phyloP scores from a whole-genome alignment of 2,113 vertebrate species.

The Passer domesticus region DNA sequence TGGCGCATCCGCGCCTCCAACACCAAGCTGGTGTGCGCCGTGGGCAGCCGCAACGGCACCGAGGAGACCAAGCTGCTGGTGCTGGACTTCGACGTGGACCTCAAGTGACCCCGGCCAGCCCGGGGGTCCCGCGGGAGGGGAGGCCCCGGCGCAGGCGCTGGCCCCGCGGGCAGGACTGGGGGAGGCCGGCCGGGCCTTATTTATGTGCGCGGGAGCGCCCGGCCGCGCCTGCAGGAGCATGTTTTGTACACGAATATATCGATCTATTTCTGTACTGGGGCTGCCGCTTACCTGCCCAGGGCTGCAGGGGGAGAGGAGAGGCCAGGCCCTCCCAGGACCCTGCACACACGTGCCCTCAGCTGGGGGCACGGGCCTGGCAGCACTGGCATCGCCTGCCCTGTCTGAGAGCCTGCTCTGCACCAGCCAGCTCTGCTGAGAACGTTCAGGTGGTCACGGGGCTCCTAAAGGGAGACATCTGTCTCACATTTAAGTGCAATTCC shows the following conservation, averaged over 20 bases:
- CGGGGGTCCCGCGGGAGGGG: background rate
- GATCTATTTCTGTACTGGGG: background rate
- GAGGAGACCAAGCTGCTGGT: slow-evolving; percentile 75
- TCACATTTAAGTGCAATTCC: background rate
- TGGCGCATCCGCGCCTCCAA: slow-evolving; percentile 69
- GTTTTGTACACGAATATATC: slow-evolving; percentile 12
- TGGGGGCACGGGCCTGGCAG: no score
- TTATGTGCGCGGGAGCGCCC: background rate
- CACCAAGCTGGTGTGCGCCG: slow-evolving; percentile 63
- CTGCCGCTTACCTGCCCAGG: background rate
- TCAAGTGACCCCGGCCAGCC: slow-evolving; percentile 48
- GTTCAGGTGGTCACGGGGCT: accelerated
- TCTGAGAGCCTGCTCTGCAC: background rate
- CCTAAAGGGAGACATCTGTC: accelerated
- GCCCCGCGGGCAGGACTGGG: background rate
- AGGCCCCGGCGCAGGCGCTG: slow-evolving; percentile 22
- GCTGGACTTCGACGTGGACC: slow-evolving; percentile 68
- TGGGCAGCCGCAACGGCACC: slow-evolving; percentile 69
- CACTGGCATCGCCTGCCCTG: accelerated
- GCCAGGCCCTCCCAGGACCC: no score
- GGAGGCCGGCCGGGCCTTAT: background rate
- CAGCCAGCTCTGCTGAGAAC: accelerated
- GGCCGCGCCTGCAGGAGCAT: background rate
- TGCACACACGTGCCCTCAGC: accelerated
- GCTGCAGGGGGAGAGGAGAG: background rate